Evolutionary conservation across 2,888 invertebrate genomes (phyloP), one percentile per base, ranked within the genome.

Genomic region (Harpalus rubripes): DNA sequence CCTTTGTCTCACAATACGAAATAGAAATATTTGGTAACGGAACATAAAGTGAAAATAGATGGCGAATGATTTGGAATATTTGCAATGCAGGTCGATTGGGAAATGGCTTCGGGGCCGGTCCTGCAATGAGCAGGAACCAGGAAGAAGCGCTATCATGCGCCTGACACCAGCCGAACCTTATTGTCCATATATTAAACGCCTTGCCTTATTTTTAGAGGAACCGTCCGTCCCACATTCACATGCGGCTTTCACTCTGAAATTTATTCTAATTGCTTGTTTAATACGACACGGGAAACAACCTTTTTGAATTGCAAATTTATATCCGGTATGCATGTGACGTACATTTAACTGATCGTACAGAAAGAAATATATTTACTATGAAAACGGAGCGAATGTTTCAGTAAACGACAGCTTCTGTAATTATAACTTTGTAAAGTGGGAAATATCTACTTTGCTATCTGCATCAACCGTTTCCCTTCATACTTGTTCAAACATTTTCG

Each of bases 261-360:
- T 84, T 78, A 84, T 84, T 65, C 84, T 84, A 84, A 84, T 84
- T 84, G 84, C 78, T 84, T 63, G 84, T 84, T 84, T 84, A 65
- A 65, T 78, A 84, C 65, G 84, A 84, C 84, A 84, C 63, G 68
- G 78, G 78, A 78, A 78, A 84, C 84, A 84, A 84, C 84, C 52
- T 78, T 84, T 84, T 84, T 78, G 65, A 84, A 84, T 84, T 84
- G 78, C 78, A 84, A 84, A 84, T 84, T 78, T 84, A 84, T 78
- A 78, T 78, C 78, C 65, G 59, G 59, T 84, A 84, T 84, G 78
- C 65, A 84, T 84, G 78, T 78, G 65, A 84, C 63, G 65, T 78
- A 78, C 65, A 78, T 78, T 78, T 84, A 84, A 84, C 84, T 76
- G 84, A 84, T 78, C 78, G 78, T 61, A 72, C 72, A 44, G 72